Evolutionary conservation across 2,888 invertebrate species (phyloP).

Genomic region (Pollenia labialis): DNA sequence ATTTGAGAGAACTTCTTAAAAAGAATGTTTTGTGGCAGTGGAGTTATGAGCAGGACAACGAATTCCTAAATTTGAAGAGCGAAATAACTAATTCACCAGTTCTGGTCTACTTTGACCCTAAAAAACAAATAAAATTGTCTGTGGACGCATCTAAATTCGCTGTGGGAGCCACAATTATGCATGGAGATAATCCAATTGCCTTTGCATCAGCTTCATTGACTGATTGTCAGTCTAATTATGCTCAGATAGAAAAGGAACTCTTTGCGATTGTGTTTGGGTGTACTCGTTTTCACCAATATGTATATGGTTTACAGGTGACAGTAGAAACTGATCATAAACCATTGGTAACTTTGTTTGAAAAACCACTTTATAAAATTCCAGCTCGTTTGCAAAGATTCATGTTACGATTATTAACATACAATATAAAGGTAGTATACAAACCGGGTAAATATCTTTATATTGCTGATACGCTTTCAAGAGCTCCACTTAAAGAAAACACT

Average conservation of each 20-base stretch:
- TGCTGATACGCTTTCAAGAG: background rate
- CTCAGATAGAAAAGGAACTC: slow-evolving; percentile 30
- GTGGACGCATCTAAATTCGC: slow-evolving; percentile 34
- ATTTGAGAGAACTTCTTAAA: background rate
- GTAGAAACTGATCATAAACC: slow-evolving; percentile 32
- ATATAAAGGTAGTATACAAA: slow-evolving; percentile 4
- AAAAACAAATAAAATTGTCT: background rate
- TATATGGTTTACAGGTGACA: slow-evolving; percentile 3
- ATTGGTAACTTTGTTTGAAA: background rate
- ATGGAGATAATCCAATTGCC: slow-evolving; percentile 24
- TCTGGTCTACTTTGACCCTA: background rate
- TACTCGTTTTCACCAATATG: slow-evolving; percentile 19
- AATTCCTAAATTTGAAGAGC: slow-evolving; percentile 3
- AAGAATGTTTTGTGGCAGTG: background rate
- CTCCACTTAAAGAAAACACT: background rate
- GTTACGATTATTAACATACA: background rate
- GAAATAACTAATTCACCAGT: background rate
- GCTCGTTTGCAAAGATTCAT: too few relatives aligned
- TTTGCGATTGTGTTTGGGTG: slow-evolving; percentile 18
- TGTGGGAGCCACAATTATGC: slow-evolving; percentile 27
- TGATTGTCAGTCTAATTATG: background rate
- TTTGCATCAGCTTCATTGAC: slow-evolving; percentile 29
- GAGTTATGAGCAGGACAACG: background rate
- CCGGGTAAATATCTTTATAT: background rate
- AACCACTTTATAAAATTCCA: background rate